These are phyloP conservation scores for Sceliomorpha sp. DNA, from an alignment of 2,888 invertebrate species.

Conservation along the genomic window DNA sequence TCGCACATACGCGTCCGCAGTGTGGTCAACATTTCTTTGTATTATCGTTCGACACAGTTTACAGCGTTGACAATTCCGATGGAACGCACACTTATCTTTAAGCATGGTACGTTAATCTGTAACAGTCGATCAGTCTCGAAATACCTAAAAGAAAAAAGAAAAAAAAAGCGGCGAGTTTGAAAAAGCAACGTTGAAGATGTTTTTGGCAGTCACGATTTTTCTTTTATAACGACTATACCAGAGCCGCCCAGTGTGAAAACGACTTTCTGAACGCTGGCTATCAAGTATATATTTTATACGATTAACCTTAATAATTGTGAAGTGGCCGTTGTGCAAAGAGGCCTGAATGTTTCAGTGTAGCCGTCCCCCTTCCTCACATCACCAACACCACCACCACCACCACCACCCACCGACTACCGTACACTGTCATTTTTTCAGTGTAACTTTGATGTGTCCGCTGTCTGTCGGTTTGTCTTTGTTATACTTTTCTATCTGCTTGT, in stretches of 20 bases:
- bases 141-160: too few relatives aligned
- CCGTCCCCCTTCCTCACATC: slow-evolving; percentile 77
- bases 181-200: too few relatives aligned
- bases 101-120: too few relatives aligned
- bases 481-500: too few relatives aligned
- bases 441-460: slow-evolving; percentile 70
- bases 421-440: slow-evolving; percentile 77
- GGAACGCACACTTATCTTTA: too few relatives aligned
- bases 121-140: too few relatives aligned
- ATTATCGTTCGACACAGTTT: too few relatives aligned
- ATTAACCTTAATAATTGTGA: slow-evolving; percentile 67
- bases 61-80: too few relatives aligned
- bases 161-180: too few relatives aligned
- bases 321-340: slow-evolving; percentile 72
- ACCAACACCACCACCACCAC: slow-evolving; percentile 71
- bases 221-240: too few relatives aligned
- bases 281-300: slow-evolving; percentile 47
- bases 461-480: slow-evolving; percentile 67
- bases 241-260: too few relatives aligned
- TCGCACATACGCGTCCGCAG: background rate
- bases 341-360: slow-evolving; percentile 78
- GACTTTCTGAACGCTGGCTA: slow-evolving; percentile 45
- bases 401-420: slow-evolving; percentile 71
- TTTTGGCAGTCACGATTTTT: background rate
- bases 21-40: too few relatives aligned